Conservation (phyloP, 2,797 vertebrate species). For the Mastacembelus armatus region DNA sequence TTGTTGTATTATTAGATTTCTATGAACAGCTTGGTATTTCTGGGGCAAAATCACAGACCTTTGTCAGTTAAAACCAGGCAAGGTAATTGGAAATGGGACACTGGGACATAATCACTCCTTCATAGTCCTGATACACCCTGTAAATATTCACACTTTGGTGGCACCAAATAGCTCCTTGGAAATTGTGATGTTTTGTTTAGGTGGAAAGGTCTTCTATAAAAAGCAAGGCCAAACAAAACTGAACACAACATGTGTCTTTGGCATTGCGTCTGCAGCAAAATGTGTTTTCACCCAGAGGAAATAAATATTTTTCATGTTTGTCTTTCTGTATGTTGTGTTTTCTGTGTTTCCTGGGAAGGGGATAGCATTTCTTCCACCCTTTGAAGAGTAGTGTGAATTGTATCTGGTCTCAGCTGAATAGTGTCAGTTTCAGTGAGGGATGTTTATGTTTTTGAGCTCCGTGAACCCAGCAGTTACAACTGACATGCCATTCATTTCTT, state of each 20-base stretch:
- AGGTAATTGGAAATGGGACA: constrained; percentile 72
- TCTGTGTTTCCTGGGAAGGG: constrained; percentile 24
- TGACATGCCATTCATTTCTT: neutral
- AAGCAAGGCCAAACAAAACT: constrained; percentile 44
- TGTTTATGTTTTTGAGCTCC: constrained; percentile 19
- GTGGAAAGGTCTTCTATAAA: constrained; percentile 68
- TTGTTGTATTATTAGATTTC: constrained; percentile 30
- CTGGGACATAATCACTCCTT: constrained; percentile 61
- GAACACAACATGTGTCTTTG: constrained; percentile 45
- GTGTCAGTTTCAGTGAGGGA: constrained; percentile 19
- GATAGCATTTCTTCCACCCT: constrained; percentile 45
- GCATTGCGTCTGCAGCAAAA: constrained; percentile 39
- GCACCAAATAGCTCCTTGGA: constrained; percentile 42
- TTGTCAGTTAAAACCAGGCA: constrained; percentile 29
- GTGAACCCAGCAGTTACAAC: constrained; percentile 17
- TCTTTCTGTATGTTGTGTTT: constrained; percentile 46
- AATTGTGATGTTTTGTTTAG: constrained; percentile 61
- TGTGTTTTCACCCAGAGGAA: constrained; percentile 70
- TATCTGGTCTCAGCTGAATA: constrained; percentile 66
- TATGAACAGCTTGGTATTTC: constrained; percentile 24
- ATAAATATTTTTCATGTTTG: constrained; percentile 52
- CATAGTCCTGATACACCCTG: constrained; percentile 38
- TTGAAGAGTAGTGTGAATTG: constrained; percentile 75
- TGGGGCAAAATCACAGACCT: constrained; percentile 14
- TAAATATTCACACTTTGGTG: constrained; percentile 62